Conservation (phyloP, 2,888 invertebrate genomes). For the Ophraella communa region DNA sequence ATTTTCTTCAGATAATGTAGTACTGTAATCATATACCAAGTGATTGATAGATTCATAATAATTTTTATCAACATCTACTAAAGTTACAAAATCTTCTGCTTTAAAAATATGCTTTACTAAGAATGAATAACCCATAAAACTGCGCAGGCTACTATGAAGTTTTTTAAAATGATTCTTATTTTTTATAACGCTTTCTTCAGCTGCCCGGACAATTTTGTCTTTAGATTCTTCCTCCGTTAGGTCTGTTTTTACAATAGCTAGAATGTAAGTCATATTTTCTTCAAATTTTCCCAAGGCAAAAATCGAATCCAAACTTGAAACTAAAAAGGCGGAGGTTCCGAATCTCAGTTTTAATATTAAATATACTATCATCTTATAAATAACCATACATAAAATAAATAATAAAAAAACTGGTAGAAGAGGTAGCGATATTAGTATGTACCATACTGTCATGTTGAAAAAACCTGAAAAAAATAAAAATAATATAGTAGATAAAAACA, state of each 20-base stretch:
- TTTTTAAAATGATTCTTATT: not conserved
- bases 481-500: too few relatives aligned
- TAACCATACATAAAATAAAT: not conserved
- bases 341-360: not conserved
- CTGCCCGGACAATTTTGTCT: not conserved
- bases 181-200: not conserved
- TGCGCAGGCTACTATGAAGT: not conserved
- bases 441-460: not conserved
- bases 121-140: constrained; percentile 6
- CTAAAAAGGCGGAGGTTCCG: not conserved
- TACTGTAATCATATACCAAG: constrained; percentile 9
- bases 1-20: not conserved
- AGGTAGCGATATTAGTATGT: constrained; percentile 1
- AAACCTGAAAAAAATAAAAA: not conserved
- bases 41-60: not conserved
- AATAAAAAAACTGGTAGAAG: constrained; percentile 9
- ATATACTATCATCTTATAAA: not conserved
- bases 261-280: not conserved
- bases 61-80: not conserved
- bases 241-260: not conserved
- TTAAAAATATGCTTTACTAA: not conserved
- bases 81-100: constrained; percentile 3
- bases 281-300: not conserved
- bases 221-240: not conserved
- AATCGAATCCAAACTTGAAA: constrained; percentile 3